Evolutionary conservation across 2,888 invertebrate genomes (phyloP), one percentile per base, ranked within the genome.

Genomic region (Hypsopygia costalis): DNA sequence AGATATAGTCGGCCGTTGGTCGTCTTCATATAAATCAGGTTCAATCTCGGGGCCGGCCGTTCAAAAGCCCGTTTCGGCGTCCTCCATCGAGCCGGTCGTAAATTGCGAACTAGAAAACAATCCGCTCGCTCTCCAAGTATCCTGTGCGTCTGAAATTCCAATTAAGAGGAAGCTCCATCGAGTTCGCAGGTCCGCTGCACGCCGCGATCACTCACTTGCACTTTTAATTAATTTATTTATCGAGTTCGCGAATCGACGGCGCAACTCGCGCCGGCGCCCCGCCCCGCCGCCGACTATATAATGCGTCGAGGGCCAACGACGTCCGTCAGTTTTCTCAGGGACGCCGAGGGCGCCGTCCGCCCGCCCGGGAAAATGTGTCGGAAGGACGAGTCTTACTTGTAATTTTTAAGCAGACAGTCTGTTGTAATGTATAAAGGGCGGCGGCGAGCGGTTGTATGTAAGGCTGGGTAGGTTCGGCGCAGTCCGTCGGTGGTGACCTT

Each of bases 201-300:
- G 77, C 74, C 66, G 60, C 81, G 81, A 87, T 88, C 88, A 81
- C 81, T 89, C 86, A 88, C 88, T 89, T 87, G 87, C 87, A 89
- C 88, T 89, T 88, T 87, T 89, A 89, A 89, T 89, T 89, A 88
- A 89, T 89, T 89, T 87, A 89, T 89, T 89, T 89, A 89, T 89
- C 76, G 87, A 77, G 81, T 83, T 77, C 85, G 83, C 80, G 80
- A 73, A 79, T 81, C 86, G 83, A 87, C 87, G 82, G 85, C 83
- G 87, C 87, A 83, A 85, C 81, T 81, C 87, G 82, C 70, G 81
- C 70, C 67, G 69, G 62, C 79, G 74, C 79, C 81, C 74, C 81
- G 75, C 79, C 83, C 77, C 82, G 68, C 81, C 68, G 58, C 69
- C 59, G 65, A 55, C 75, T 87, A 81, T 89, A 85, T 65, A 87